Evolutionary conservation across 2,888 invertebrate species (phyloP).

Genomic region (Troglohyphantes excavatus): DNA sequence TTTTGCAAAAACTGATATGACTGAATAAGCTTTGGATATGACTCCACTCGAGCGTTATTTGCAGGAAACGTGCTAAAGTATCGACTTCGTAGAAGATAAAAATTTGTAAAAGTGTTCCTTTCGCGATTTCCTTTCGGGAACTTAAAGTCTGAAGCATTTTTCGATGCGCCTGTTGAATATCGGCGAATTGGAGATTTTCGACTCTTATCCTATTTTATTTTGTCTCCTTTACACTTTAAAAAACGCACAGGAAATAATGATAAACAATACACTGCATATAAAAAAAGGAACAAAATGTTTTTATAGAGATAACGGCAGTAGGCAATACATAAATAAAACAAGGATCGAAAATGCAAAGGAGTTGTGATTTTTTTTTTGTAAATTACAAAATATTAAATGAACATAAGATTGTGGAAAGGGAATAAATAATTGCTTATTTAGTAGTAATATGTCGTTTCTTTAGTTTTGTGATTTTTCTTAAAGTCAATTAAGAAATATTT

Average conservation of each 20-base stretch:
- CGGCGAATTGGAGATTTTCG: neutral
- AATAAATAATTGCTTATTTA: too few relatives aligned
- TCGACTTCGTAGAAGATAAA: neutral
- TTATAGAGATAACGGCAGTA: too few relatives aligned
- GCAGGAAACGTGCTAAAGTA: neutral
- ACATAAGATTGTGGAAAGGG: too few relatives aligned
- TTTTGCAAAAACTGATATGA: neutral
- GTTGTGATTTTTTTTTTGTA: too few relatives aligned
- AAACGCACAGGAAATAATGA: neutral
- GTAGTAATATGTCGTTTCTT: too few relatives aligned
- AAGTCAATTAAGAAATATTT: too few relatives aligned
- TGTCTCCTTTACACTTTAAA: neutral
- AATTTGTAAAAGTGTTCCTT: neutral
- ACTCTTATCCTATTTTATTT: neutral
- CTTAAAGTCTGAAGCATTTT: neutral
- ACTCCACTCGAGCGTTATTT: neutral
- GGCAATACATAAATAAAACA: too few relatives aligned
- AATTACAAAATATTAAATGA: too few relatives aligned
- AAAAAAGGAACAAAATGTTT: too few relatives aligned
- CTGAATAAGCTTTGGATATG: neutral
- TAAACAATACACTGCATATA: too few relatives aligned
- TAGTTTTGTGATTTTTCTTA: too few relatives aligned
- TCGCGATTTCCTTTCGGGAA: neutral
- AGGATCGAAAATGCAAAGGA: too few relatives aligned
- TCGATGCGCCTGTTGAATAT: slow-evolving; percentile 9